Conservation (phyloP, 2,797 vertebrate species). For the Avahi laniger region DNA sequence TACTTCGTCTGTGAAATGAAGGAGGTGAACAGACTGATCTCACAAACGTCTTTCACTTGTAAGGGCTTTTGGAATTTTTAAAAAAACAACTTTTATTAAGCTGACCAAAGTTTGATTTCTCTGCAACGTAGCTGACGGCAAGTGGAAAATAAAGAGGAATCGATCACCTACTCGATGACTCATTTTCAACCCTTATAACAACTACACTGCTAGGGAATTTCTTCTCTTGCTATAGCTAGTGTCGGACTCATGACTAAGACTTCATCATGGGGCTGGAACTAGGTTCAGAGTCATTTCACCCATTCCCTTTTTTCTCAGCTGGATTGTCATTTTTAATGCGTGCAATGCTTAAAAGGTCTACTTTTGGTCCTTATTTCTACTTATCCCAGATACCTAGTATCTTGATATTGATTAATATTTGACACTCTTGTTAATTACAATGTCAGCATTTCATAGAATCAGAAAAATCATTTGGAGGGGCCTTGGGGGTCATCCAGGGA, state of each 20-base stretch:
- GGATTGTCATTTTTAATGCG: constrained; percentile 27
- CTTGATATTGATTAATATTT: neutral
- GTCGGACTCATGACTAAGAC: constrained; percentile 18
- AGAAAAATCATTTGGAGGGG: constrained; percentile 2
- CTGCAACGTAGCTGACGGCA: neutral
- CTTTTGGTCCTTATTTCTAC: neutral
- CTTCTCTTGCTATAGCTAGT: neutral
- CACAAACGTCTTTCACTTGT: neutral
- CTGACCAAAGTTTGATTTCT: neutral
- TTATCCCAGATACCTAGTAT: neutral
- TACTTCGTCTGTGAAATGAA: neutral
- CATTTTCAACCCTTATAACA: constrained; percentile 16
- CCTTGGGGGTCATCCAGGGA: neutral
- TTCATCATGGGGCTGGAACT: neutral
- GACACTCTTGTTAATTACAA: neutral
- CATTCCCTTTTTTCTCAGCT: neutral
- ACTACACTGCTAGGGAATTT: neutral
- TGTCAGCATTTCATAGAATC: neutral
- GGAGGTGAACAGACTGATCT: neutral
- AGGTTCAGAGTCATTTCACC: constrained; percentile 44
- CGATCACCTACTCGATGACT: constrained; percentile 20
- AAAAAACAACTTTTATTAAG: neutral
- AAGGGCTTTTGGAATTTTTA: neutral
- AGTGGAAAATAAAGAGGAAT: constrained; percentile 44
- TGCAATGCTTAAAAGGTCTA: neutral